Base-by-base conservation (phyloP, 1,140 invertebrate genomes). In the Drosophila varians region DNA sequence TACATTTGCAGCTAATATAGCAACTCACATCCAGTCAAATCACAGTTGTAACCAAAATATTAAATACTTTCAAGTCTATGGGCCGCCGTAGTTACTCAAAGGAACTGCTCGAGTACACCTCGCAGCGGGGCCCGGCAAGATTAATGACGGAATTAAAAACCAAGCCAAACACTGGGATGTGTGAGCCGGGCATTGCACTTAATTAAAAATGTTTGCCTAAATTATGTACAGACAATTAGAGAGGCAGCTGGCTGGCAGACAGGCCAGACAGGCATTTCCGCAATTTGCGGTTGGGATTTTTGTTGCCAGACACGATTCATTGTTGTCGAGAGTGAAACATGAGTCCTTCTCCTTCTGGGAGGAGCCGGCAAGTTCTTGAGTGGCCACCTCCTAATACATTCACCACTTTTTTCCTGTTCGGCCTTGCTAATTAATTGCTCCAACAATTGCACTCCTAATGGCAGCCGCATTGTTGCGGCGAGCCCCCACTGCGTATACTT, bases 351-450 rank as follows among this genome's bases (percentile, higher is more conserved):
- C 61, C 55, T 52, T 72, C 42, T 14, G 47, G 61, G 62, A 19
- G 57, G 26, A 49, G 51, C 53, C 38, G 25, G 31, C 40, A 56
- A 61, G 61, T 79, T 47, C 65, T 34, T 66, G 55, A 69, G 69
- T 52, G 60, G 18, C 54, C 23, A 25, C 6, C 56, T 45, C 43
- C 55, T 60, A 38, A 78, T 77, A 77, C 45, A 60, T 77, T 57
- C 25, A 7, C 26, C 31, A 47, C 53, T 42, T 79, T 70, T 83
- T 53, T 53, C 14, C 12, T 16, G n/a, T n/a, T 12, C 14, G 86
- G 69, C 68, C 65, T 60, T 56, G 82, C 76, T 84, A 87, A 84
- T 84, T 84, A 84, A 84, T 84, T 84, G 80, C 74, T 75, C 72
- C 75, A 83, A 74, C 60, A 83, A 83, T 83, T 87, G 43, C 68